phyloP scores from a whole-genome alignment of 2,888 invertebrate genomes.

The Megastigmus dorsalis region DNA sequence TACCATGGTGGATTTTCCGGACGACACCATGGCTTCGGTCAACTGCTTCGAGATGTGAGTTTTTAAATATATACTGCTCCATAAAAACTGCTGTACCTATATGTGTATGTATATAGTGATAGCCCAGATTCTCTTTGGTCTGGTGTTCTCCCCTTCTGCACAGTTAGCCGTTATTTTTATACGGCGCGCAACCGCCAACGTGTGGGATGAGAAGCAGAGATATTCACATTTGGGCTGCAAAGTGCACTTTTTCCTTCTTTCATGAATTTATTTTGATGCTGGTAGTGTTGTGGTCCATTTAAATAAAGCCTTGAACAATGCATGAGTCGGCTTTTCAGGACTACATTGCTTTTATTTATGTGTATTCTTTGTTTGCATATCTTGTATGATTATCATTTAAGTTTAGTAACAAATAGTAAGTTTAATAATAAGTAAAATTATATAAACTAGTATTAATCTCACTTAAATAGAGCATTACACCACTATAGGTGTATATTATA shows the following conservation, averaged over 20 bases:
- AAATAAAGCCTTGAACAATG: neutral
- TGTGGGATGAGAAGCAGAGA: slow-evolving; percentile 20
- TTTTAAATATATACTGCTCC: slow-evolving; percentile 5
- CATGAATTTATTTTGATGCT: neutral
- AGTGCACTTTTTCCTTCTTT: slow-evolving; percentile 19
- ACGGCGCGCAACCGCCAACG: neutral
- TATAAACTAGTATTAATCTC: too few species aligned
- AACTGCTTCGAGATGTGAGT: slow-evolving; percentile 68
- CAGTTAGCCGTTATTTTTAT: slow-evolving; percentile 47
- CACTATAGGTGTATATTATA: too few species aligned
- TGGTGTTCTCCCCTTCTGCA: neutral
- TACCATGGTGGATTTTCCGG: slow-evolving; percentile 60
- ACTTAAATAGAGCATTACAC: too few species aligned
- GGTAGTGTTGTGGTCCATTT: neutral
- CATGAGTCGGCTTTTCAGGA: neutral
- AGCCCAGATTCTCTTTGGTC: slow-evolving; percentile 8
- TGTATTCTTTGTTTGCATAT: too few species aligned
- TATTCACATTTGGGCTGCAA: neutral
- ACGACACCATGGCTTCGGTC: slow-evolving; percentile 64
- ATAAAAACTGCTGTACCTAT: neutral
- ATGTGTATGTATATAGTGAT: neutral
- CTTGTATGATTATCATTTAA: too few species aligned
- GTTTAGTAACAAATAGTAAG: too few species aligned
- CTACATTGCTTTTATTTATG: neutral
- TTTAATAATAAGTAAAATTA: too few species aligned